These are phyloP conservation scores for Xylota segnis DNA, from an alignment of 2,888 invertebrate genomes.

Conservation along the genomic window DNA sequence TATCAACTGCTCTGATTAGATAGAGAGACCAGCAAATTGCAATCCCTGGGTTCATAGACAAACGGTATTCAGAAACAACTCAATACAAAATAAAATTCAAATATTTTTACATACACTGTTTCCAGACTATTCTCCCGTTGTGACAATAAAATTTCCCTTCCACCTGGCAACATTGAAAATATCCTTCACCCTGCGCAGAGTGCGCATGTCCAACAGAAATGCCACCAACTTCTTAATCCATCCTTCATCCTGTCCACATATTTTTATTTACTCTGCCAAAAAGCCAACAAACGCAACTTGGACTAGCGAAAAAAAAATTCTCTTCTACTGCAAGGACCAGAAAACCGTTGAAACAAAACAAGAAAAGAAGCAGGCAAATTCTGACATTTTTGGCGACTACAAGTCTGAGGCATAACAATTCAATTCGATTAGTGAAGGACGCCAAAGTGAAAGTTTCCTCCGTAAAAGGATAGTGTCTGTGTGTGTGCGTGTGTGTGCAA, in stretches of 20 bases:
- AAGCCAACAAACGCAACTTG: constrained; percentile 67
- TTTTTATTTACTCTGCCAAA: constrained; percentile 75
- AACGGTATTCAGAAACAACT: no score
- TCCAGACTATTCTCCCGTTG: no score
- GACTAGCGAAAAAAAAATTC: constrained; percentile 31
- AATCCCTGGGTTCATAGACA: no score
- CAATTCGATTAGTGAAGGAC: constrained; percentile 15
- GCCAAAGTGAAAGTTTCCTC: constrained; percentile 41
- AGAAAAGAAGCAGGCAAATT: neutral
- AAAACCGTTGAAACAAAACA: neutral
- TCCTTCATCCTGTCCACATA: constrained; percentile 69
- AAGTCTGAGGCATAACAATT: constrained; percentile 15
- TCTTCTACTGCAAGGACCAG: constrained; percentile 7
- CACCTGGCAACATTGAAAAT: constrained; percentile 58
- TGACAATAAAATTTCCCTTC: neutral
- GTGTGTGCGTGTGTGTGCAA: constrained; percentile 19
- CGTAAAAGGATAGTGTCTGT: neutral
- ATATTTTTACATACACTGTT: no score
- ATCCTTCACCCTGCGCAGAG: constrained; percentile 43
- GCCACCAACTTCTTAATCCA: constrained; percentile 62
- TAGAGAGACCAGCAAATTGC: no score
- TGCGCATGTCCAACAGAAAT: constrained; percentile 63
- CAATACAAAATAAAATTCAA: neutral
- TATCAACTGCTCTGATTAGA: no score
- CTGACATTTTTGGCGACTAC: constrained; percentile 26